A percentile compares a stretch with the other conserved stretches of the same genome.
These are phyloP conservation scores for Autographa pulchrina DNA, from an alignment of 2,888 invertebrate genomes.

Conservation along the genomic window DNA sequence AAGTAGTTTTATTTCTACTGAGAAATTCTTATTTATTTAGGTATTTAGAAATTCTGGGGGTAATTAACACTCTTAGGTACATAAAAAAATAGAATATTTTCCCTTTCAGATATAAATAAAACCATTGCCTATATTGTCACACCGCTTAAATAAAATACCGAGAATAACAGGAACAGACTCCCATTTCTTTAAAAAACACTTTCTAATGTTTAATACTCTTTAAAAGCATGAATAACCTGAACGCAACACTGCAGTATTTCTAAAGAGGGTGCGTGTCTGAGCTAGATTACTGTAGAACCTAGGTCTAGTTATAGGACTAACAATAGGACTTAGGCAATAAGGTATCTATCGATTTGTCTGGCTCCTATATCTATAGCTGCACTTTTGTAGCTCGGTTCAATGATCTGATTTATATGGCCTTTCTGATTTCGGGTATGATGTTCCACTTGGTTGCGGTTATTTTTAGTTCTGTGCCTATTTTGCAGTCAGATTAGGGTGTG, in stretches of 20 bases:
- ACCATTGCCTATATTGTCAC: too few species aligned
- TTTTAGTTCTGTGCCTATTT: neutral
- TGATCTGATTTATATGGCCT: neutral
- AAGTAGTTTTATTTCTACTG: too few species aligned
- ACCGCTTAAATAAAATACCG: too few species aligned
- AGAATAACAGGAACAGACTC: too few species aligned
- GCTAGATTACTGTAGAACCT: neutral
- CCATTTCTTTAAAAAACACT: too few species aligned
- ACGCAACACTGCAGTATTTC: constrained; percentile 1
- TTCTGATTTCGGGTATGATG: neutral
- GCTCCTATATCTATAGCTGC: neutral
- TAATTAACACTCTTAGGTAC: too few species aligned
- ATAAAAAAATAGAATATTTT: too few species aligned
- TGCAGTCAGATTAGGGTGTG: too few species aligned
- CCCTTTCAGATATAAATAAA: too few species aligned
- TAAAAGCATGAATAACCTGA: constrained; percentile 2
- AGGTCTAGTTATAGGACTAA: neutral
- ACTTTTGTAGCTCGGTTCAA: neutral
- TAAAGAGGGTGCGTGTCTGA: constrained; percentile 5
- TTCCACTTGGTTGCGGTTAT: neutral
- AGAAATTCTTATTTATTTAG: too few species aligned
- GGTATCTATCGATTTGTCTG: constrained; percentile 7
- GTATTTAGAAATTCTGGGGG: too few species aligned
- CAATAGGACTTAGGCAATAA: neutral
- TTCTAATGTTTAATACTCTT: too few species aligned